A percentile compares a stretch with the other conserved stretches of the same genome.
Conservation (phyloP, 2,888 invertebrate species). For the Acronicta alni region DNA sequence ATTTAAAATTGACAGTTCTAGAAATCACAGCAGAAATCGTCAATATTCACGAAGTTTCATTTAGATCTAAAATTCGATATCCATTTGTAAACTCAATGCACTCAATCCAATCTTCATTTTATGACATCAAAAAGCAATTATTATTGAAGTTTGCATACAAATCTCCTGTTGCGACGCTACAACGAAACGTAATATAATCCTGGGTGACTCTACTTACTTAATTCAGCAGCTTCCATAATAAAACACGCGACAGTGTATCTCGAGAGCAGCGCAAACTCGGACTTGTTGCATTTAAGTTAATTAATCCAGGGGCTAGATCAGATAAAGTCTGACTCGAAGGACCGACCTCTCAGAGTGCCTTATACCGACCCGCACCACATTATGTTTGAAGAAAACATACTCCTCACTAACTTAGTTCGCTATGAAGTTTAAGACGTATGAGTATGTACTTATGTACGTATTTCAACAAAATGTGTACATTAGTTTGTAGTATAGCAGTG, state of each 20-base stretch:
- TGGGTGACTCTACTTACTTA: slow-evolving; percentile 74
- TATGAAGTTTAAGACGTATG: slow-evolving; percentile 48
- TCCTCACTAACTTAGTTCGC: slow-evolving; percentile 46
- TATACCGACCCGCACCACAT: slow-evolving; percentile 48
- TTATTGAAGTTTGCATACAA: slow-evolving; percentile 54
- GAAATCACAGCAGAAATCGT: slow-evolving; percentile 1
- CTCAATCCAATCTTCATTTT: slow-evolving; percentile 35
- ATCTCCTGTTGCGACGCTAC: slow-evolving; percentile 41
- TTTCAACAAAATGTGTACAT: slow-evolving; percentile 27
- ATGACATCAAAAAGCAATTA: slow-evolving; percentile 55
- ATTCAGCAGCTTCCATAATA: slow-evolving; percentile 83
- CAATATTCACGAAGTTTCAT: slow-evolving; percentile 21
- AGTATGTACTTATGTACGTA: slow-evolving; percentile 21
- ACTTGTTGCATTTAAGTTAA: slow-evolving; percentile 89
- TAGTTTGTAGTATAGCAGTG: slow-evolving; percentile 12
- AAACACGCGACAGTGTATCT: slow-evolving; percentile 83
- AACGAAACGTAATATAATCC: slow-evolving; percentile 67
- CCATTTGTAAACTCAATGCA: slow-evolving; percentile 26
- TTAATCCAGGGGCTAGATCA: slow-evolving; percentile 83
- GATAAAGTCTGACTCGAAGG: slow-evolving; percentile 79
- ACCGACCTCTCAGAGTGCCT: slow-evolving; percentile 64
- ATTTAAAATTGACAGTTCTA: not conserved
- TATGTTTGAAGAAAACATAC: slow-evolving; percentile 59
- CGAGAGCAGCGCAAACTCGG: slow-evolving; percentile 84
- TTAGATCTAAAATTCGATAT: slow-evolving; percentile 15